Percentiles rank a stretch among this genome's conserved stretches.
Conservation (phyloP, 2,797 vertebrate genomes). For the Gambelia wislizenii region DNA sequence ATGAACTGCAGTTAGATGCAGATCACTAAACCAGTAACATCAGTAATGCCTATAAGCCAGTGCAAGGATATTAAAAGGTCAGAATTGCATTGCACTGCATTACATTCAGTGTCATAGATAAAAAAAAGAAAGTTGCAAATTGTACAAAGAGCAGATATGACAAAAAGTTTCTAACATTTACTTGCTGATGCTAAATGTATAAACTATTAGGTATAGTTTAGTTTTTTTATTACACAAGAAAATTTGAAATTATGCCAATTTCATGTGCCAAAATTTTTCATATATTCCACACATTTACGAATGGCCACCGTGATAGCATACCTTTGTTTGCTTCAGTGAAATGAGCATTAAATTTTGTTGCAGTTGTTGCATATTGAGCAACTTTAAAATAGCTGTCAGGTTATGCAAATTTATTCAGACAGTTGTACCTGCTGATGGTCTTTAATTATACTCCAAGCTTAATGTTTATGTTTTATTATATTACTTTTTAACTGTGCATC, state of each 20-base stretch:
- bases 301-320: not conserved
- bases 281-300: not conserved
- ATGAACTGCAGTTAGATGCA: not conserved
- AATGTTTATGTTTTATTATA: not conserved
- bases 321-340: not conserved
- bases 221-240: not conserved
- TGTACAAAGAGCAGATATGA: not conserved
- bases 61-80: not conserved
- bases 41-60: not conserved
- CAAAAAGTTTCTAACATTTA: not conserved
- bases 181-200: not conserved
- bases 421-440: not conserved
- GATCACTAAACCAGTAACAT: not conserved
- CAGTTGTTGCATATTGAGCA: not conserved
- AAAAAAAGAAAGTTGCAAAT: not conserved
- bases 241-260: not conserved
- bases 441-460: too few relatives aligned
- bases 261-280: not conserved
- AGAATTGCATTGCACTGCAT: too few relatives aligned
- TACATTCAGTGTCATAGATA: not conserved
- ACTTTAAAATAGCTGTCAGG: slow-evolving; percentile 2
- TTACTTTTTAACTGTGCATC: not conserved
- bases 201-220: not conserved
- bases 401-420: not conserved
- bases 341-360: not conserved